These are phyloP conservation scores for Poeciliopsis turneri DNA, from an alignment of 2,797 vertebrate genomes.

Conservation along the genomic window DNA sequence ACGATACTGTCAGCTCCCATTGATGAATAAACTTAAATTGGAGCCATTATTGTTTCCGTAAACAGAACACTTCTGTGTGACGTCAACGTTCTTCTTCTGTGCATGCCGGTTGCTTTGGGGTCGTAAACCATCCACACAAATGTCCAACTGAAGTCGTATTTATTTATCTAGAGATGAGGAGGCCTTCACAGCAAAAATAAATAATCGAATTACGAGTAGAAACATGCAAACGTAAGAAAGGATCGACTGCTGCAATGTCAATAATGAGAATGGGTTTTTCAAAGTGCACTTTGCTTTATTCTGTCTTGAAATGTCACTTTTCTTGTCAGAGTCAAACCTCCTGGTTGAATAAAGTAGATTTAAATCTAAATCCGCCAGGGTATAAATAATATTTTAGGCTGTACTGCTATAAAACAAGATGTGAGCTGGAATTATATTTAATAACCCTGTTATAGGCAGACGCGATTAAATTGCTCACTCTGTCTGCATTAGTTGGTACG, in stretches of 20 bases:
- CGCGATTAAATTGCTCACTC: conserved; percentile 55
- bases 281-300: not conserved
- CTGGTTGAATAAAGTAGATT: not conserved
- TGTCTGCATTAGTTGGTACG: conserved; percentile 65
- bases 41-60: too few relatives aligned
- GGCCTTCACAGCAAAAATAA: not conserved
- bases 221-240: not conserved
- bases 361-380: not conserved
- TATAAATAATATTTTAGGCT: not conserved
- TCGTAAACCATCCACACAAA: too few relatives aligned
- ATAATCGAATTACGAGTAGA: not conserved
- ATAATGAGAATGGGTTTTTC: not conserved
- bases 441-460: conserved; percentile 56
- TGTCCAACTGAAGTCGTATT: too few relatives aligned
- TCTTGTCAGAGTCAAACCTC: not conserved
- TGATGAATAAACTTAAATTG: too few relatives aligned
- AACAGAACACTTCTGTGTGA: too few relatives aligned
- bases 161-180: not conserved
- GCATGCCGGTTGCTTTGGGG: too few relatives aligned
- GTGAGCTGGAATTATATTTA: conserved; percentile 58
- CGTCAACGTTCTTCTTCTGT: too few relatives aligned
- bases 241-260: not conserved
- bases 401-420: conserved; percentile 1
- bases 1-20: too few relatives aligned
- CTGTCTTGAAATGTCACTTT: not conserved